A percentile compares a stretch with the other conserved stretches of the same genome.
Conservation (phyloP, 2,888 invertebrate genomes). For the Strigamia crassipes region DNA sequence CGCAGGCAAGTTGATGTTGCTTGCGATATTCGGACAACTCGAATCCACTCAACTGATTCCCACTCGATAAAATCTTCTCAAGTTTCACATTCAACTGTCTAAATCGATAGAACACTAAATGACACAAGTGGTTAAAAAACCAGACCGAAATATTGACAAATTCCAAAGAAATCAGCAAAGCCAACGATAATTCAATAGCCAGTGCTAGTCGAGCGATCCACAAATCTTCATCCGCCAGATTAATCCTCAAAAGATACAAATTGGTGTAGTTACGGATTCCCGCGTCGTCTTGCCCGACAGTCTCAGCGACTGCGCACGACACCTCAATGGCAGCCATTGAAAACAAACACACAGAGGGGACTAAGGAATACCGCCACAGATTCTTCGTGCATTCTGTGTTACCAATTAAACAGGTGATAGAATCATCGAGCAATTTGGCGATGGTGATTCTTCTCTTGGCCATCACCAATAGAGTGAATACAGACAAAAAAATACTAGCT, state of each 20-base stretch:
- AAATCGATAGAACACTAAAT: neutral
- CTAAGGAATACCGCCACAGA: no score
- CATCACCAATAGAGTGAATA: no score
- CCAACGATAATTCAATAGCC: neutral
- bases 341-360: no score
- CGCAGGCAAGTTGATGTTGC: neutral
- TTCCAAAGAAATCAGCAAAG: neutral
- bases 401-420: no score
- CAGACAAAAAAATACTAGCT: no score
- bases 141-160: neutral
- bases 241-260: neutral
- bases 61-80: neutral
- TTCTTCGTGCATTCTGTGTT: no score
- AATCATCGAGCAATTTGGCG: no score
- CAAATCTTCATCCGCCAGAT: neutral
- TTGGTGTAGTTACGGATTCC: neutral
- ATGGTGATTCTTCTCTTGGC: no score
- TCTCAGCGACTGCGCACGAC: no score
- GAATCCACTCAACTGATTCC: neutral
- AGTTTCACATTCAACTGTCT: neutral
- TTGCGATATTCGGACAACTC: neutral
- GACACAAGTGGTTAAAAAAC: neutral
- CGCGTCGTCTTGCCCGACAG: neutral
- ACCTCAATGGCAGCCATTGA: no score
- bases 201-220: neutral